Base-by-base conservation (phyloP, 1,140 invertebrate species). In the Achroia grisella region DNA sequence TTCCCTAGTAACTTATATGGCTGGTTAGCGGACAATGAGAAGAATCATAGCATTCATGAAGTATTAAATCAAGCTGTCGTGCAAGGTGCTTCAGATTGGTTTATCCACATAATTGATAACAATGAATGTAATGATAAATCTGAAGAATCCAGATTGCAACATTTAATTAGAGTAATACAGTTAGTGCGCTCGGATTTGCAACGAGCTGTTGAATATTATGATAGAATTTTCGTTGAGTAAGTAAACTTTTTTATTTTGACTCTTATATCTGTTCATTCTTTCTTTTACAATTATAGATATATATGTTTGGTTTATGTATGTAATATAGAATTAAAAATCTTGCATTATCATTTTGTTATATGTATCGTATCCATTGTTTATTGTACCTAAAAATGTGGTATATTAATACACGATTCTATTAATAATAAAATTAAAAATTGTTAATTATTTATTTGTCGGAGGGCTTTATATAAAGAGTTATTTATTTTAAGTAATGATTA, bases 91-190 rank as follows among this genome's bases (percentile, higher is more conserved):
- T 85, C 88, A 0, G 93, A 95, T 73, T 94, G 93, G 92, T 91
- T 93, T 61, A 88, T 91, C 8, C 89, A 93, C 42, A 90, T 94
- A 37, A 46, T 91, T 10, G 91, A 91, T 46, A 91, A 90, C 57
- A 93, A 92, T 69, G 86, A 86, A 13, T 79, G 83, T 31, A 87
- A 87, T 34, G 86, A 88, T 10, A 88, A 88, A 39, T 87, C 87
- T 2, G 89, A 90, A 39, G 91, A 93, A 43, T 89, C 90, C 5
- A 86, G 87, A 17, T 52, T 95, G 11, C 91, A 93, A 51, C 91
- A 92, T 73, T 83, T 96, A 27, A 94, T 95, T 14, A 92, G 94
- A 84, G 88, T 97, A 13, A 92, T 93, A 49, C 94, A 96, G 71
- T 79, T 94, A 13, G 85, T 97, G 8, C 90, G 94, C 52, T 90